Evolutionary conservation across 2,797 vertebrate genomes (phyloP).

Genomic region (Onychomys torridus): DNA sequence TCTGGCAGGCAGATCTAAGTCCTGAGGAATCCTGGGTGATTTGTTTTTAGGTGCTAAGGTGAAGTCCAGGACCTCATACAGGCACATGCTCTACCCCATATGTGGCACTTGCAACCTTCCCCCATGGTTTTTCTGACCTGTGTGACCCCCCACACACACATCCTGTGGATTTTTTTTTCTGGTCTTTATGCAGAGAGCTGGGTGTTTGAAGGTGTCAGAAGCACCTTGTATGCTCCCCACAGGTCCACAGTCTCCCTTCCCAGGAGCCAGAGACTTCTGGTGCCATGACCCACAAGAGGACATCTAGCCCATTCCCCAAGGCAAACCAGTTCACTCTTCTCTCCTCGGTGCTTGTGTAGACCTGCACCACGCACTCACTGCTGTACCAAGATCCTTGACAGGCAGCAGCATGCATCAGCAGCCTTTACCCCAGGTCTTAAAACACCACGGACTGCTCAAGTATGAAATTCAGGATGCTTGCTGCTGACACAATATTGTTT

Average conservation of each 20-base stretch:
- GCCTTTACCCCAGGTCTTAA: background rate
- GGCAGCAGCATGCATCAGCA: background rate
- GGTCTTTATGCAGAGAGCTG: background rate
- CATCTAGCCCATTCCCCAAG: background rate
- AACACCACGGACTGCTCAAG: background rate
- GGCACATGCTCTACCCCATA: background rate
- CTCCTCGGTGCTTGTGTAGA: background rate
- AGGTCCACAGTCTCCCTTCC: background rate
- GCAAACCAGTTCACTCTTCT: background rate
- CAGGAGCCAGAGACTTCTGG: background rate
- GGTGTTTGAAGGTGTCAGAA: background rate
- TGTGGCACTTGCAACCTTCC: background rate
- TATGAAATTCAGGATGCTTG: background rate
- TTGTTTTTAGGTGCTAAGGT: background rate
- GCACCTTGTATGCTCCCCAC: background rate
- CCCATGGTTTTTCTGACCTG: background rate
- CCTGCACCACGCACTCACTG: rapidly evolving
- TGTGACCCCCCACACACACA: background rate
- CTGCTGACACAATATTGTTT: background rate
- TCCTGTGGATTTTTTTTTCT: background rate
- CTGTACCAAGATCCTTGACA: background rate
- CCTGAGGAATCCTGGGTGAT: background rate
- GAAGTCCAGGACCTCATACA: background rate
- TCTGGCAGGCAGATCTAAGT: background rate
- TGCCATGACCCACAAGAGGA: background rate